Conservation (phyloP, 2,888 invertebrate species). For the Pharmacophagus antenor region DNA sequence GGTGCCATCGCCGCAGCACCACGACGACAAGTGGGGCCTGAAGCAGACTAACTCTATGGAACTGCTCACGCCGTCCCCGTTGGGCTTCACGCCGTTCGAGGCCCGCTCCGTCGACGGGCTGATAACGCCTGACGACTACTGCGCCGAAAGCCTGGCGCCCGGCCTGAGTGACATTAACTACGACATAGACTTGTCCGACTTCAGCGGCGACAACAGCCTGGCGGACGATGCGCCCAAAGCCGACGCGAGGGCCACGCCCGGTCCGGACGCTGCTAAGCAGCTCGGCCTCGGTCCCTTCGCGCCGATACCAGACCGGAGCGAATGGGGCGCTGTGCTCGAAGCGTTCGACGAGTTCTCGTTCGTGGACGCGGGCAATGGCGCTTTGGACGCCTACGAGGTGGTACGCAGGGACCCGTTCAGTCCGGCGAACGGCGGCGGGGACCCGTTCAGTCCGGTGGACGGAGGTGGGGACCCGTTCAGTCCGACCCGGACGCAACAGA, state of each 20-base stretch:
- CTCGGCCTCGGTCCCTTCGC: constrained; percentile 45
- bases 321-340: constrained; percentile 47
- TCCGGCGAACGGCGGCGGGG: constrained; percentile 33
- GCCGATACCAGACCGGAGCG: constrained; percentile 33
- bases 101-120: constrained; percentile 80
- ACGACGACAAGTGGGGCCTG: constrained; percentile 58
- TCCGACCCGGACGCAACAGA: constrained; percentile 34
- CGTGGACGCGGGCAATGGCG: constrained; percentile 44
- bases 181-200: constrained; percentile 87
- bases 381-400: constrained; percentile 59
- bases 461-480: constrained; percentile 36
- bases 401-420: constrained; percentile 49
- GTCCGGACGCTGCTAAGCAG: constrained; percentile 68
- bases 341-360: constrained; percentile 65
- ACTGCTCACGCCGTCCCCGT: constrained; percentile 80
- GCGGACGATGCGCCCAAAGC: constrained; percentile 76
- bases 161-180: constrained; percentile 87
- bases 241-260: constrained; percentile 78
- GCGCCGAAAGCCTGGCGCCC: constrained; percentile 75
- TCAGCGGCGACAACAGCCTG: constrained; percentile 86
- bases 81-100: constrained; percentile 79
- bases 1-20: constrained; percentile 56
- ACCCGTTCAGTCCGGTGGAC: constrained; percentile 36
- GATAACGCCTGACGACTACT: constrained; percentile 82
- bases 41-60: constrained; percentile 73